Conservation (phyloP, 2,113 vertebrate species). For the Lepus timidus region DNA sequence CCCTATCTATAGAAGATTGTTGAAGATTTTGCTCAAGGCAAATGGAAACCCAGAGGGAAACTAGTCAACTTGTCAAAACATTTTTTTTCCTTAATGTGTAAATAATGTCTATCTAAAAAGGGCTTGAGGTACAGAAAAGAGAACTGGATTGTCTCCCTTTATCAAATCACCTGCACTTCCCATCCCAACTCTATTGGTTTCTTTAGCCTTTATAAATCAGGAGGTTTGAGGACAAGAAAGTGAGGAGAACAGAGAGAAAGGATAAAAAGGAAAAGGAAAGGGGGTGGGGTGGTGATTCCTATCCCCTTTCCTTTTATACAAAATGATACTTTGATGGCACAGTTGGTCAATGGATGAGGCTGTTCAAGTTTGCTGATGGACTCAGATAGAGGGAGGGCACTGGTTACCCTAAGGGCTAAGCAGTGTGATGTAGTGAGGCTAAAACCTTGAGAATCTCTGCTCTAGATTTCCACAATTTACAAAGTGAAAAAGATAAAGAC, state of each 20-base stretch:
- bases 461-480: conserved; percentile 16
- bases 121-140: conserved; percentile 19
- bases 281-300: neutral
- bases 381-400: neutral
- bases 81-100: conserved; percentile 59
- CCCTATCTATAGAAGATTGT: conserved; percentile 38
- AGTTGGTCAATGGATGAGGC: neutral
- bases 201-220: conserved; percentile 22
- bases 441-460: neutral
- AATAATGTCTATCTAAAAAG: conserved; percentile 67
- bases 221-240: neutral
- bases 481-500: neutral
- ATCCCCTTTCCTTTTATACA: neutral
- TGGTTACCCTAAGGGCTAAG: neutral
- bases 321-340: neutral
- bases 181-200: neutral
- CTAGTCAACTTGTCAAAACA: conserved; percentile 70
- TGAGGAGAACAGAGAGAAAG: neutral
- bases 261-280: neutral
- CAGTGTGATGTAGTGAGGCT: neutral
- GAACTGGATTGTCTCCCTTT: conserved; percentile 16
- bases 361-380: neutral
- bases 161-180: neutral
- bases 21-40: conserved; percentile 64
- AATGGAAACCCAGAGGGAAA: conserved; percentile 75